Percentiles rank a stretch among this genome's conserved stretches.
Conservation (phyloP, 2,113 vertebrate species). For the Actinemys pallida region DNA sequence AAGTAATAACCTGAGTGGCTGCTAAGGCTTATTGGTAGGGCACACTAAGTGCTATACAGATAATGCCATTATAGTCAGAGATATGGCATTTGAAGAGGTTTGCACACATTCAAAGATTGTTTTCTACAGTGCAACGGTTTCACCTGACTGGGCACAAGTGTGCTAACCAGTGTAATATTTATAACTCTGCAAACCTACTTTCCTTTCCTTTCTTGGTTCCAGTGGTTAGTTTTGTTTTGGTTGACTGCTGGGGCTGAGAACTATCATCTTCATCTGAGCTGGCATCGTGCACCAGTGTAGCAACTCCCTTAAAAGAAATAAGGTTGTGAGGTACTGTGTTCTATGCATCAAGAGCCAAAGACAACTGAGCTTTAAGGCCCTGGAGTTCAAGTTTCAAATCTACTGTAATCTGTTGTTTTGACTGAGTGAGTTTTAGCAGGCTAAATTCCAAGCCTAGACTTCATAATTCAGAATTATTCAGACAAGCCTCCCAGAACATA, state of each 20-base stretch:
- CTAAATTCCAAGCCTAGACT: not conserved
- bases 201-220: slow-evolving; percentile 56
- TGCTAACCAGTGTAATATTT: not conserved
- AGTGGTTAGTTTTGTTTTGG: slow-evolving; percentile 47
- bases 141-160: not conserved
- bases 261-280: slow-evolving; percentile 66
- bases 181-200: slow-evolving; percentile 70
- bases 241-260: slow-evolving; percentile 49
- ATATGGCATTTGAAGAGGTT: not conserved
- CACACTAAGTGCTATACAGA: rapidly evolving
- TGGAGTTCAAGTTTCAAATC: not conserved
- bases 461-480: not conserved
- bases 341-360: not conserved
- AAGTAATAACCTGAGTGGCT: not conserved
- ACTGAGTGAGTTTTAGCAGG: not conserved
- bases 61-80: not conserved
- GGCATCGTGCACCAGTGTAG: slow-evolving; percentile 45
- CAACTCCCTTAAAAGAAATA: slow-evolving; percentile 73
- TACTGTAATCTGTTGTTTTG: not conserved
- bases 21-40: not conserved
- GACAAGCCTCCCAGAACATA: not conserved
- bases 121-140: not conserved
- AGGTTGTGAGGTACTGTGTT: slow-evolving; percentile 15
- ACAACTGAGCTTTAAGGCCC: slow-evolving; percentile 4
- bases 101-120: not conserved